These are phyloP conservation scores for Halocynthia aurantium DNA, from an alignment of 23 tunicate species.

Conservation along the genomic window DNA sequence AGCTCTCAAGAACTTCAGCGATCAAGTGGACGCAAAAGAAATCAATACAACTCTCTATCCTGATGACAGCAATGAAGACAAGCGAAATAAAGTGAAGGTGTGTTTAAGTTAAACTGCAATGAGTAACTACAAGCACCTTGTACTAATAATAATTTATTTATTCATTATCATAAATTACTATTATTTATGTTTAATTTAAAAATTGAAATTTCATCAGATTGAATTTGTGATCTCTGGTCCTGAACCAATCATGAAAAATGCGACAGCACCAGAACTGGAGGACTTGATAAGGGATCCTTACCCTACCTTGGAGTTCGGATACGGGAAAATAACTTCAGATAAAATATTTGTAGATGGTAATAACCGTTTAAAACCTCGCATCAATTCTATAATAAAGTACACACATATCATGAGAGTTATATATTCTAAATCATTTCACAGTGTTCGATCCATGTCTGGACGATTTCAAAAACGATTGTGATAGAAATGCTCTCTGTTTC, in stretches of 20 bases:
- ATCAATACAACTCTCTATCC: not conserved
- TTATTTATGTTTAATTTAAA: too few species aligned
- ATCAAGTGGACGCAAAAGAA: too few species aligned
- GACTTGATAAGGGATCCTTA: conserved; percentile 3
- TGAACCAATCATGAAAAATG: too few species aligned
- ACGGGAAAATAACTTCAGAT: conserved; percentile 25
- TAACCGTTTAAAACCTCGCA: not conserved
- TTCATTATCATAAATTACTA: too few species aligned
- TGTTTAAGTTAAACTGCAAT: too few species aligned
- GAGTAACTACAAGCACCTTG: too few species aligned
- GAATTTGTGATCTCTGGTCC: not conserved
- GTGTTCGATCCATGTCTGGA: conserved; percentile 49
- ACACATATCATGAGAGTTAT: not conserved
- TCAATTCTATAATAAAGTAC: not conserved
- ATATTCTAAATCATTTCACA: not conserved
- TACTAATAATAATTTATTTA: too few species aligned
- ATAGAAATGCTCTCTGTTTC: conserved; percentile 34
- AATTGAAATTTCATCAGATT: not conserved
- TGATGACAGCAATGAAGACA: not conserved
- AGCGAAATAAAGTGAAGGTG: not conserved
- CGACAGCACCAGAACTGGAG: not conserved
- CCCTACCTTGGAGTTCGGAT: not conserved
- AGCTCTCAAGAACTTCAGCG: not conserved
- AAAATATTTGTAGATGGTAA: conserved; percentile 44
- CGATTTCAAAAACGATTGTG: conserved; percentile 29